Percentiles rank a stretch among this genome's conserved stretches.
Conservation (phyloP, 2,113 vertebrate species). For the Protobothrops mucrosquamatus region DNA sequence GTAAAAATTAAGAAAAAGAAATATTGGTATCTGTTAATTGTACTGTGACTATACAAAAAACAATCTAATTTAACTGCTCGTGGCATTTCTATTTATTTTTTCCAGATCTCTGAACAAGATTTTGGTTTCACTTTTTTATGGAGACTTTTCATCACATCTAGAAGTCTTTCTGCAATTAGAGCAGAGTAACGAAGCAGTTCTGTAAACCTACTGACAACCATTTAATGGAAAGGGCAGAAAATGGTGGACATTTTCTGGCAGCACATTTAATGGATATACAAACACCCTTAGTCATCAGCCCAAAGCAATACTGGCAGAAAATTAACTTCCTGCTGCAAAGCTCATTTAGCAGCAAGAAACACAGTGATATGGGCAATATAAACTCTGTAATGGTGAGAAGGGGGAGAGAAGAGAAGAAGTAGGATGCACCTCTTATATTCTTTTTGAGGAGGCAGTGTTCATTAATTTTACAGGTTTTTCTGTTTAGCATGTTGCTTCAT, state of each 20-base stretch:
- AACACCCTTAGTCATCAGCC: constrained; percentile 63
- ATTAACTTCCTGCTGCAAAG: constrained; percentile 71
- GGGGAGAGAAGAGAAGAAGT: constrained; percentile 28
- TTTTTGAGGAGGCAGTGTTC: constrained; percentile 43
- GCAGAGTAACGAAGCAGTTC: constrained; percentile 54
- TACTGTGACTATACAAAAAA: constrained; percentile 20
- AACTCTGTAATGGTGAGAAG: constrained; percentile 25
- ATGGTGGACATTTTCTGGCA: constrained; percentile 67
- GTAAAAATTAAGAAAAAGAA: constrained; percentile 49
- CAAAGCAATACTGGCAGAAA: constrained; percentile 72
- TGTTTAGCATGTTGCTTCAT: constrained; percentile 46
- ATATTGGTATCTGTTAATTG: constrained; percentile 43
- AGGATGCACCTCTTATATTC: constrained; percentile 44
- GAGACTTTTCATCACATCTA: constrained; percentile 37
- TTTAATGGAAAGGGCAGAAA: constrained; percentile 67
- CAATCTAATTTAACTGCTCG: constrained; percentile 49
- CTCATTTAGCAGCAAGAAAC: constrained; percentile 64
- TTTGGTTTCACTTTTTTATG: constrained; percentile 23
- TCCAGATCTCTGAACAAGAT: constrained; percentile 37
- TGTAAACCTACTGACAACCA: constrained; percentile 64
- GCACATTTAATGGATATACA: constrained; percentile 67
- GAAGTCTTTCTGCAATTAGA: constrained; percentile 60
- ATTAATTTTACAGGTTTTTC: constrained; percentile 50
- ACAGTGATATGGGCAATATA: constrained; percentile 55
- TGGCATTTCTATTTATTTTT: constrained; percentile 54